Evolutionary conservation across 2,797 vertebrate species (phyloP), one percentile per base, ranked within the genome.

Genomic region (Chiloscyllium punctatum): DNA sequence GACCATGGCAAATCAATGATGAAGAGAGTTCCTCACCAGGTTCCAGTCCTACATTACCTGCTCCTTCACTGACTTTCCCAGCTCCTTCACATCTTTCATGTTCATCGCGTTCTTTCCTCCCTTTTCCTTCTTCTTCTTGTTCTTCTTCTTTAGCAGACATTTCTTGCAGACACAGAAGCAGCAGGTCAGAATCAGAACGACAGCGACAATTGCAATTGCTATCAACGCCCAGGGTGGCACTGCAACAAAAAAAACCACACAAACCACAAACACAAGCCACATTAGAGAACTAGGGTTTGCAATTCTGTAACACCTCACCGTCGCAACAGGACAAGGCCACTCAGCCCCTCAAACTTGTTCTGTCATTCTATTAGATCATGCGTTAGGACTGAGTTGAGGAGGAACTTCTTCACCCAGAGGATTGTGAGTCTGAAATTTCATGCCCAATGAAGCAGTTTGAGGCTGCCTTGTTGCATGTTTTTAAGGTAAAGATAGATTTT

Each of bases 111-210:
- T 99, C 97, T 99, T 99, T 96, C 99, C 98, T 96, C 98, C 99
- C 98, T 99, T 99, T 97, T 99, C 99, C 97, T 99, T 99, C 96
- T 99, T 99, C 99, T 99, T 99, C 98, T 99, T 99, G 98, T 99
- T 99, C 98, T 99, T 99, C 98, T 99, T 99, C 98, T 99, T 99
- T 98, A 99, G 99, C 97, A 99, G 98, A 97, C 99, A 99, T 97
- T 99, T 99, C 98, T 99, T 99, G 98, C 99, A 99, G 97, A 99
- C 96, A 97, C 99, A 99, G 98, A 99, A 99, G 98, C 99, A 99
- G 98, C 99, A 99, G 94, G 99, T 99, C 96, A 99, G 97, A 96
- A 99, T 98, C 98, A 99, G 98, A 96, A 99, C 98, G 97, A 99
- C 98, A 1, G 98, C 99, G 95, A 99, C 99, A 94, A 99, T 99